These are phyloP conservation scores for Micromesistius poutassou DNA, from an alignment of 2,797 vertebrate genomes.

Conservation along the genomic window DNA sequence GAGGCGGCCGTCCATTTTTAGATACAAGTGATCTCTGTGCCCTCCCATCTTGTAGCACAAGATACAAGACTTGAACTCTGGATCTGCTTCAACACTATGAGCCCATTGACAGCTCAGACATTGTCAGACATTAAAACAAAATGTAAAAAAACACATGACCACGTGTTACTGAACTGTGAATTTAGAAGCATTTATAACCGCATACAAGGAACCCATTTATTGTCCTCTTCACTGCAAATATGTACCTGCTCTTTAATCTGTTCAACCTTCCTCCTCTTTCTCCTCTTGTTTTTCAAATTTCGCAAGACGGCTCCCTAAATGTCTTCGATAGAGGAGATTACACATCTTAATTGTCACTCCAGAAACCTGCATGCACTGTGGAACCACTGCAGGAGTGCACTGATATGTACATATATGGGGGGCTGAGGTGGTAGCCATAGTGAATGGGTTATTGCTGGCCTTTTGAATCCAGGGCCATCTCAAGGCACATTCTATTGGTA, in stretches of 20 bases:
- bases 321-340: no score
- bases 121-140: neutral
- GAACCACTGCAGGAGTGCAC: no score
- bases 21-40: neutral
- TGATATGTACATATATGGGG: no score
- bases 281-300: neutral
- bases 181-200: neutral
- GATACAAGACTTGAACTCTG: neutral
- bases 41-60: neutral
- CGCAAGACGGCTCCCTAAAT: no score
- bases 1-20: neutral
- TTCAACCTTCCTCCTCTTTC: neutral
- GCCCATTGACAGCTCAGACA: neutral
- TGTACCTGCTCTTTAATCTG: neutral
- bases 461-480: constrained; percentile 16
- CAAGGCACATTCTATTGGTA: no score
- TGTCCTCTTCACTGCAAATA: neutral
- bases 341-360: no score
- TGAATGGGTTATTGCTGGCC: neutral
- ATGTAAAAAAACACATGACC: neutral
- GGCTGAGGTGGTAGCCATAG: neutral
- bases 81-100: neutral
- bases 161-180: neutral
- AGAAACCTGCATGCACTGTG: neutral
- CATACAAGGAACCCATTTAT: neutral